phyloP scores from a whole-genome alignment of 37 sponge, comb jelly and placozoan genomes.

The Cladorhizidae sp. region DNA sequence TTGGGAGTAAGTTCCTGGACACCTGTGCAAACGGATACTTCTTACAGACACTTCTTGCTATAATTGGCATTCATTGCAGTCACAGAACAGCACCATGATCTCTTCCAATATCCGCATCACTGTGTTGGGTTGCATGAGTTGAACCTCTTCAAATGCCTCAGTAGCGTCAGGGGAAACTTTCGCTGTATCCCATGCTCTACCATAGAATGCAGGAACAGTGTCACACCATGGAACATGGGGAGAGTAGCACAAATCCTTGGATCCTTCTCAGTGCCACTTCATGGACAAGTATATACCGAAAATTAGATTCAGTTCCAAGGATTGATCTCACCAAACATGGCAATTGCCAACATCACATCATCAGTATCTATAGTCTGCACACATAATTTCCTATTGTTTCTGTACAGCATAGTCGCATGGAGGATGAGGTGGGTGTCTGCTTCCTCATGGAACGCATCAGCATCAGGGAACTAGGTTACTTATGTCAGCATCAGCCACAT shows the following conservation, averaged over 20 bases:
- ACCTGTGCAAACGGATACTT: no score
- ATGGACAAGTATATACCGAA: neutral
- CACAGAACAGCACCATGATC: no score
- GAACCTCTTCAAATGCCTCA: no score
- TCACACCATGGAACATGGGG: neutral
- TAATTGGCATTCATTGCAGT: no score
- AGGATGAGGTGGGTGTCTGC: neutral
- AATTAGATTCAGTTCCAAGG: neutral
- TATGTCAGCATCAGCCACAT: neutral
- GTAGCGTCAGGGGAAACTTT: no score
- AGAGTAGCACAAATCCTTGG: neutral
- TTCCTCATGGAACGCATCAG: neutral
- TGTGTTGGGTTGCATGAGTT: no score
- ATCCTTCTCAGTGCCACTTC: neutral
- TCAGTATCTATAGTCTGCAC: neutral
- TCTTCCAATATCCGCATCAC: no score
- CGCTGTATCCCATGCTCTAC: no score
- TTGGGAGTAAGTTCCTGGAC: no score
- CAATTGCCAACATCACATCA: slow-evolving; percentile 1
- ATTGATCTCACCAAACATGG: neutral
- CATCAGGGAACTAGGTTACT: neutral
- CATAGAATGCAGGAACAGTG: neutral
- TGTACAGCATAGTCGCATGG: neutral
- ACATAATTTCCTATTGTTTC: neutral
- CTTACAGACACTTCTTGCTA: no score